Base-by-base conservation (phyloP, 2,888 invertebrate genomes). In the Lochmaea capreae region DNA sequence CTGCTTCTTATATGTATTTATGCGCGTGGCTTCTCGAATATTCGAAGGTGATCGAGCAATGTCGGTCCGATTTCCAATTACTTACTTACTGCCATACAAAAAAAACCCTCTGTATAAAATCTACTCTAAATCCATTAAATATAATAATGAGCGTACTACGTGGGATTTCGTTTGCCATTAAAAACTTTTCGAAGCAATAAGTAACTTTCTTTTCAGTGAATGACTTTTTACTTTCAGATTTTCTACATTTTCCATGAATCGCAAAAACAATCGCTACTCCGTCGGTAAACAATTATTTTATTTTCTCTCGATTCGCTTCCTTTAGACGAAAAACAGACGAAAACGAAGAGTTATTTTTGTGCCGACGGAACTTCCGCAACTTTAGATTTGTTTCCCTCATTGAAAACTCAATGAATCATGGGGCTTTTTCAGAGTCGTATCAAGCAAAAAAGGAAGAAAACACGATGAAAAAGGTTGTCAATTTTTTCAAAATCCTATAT, bases 341-440 rank as follows among this genome's bases (percentile, higher is more conserved):
- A 58, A 39, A n/a, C 49, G 46, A 65, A 65, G 49, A 46, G 22
- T n/a, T 62, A 52, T 65, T 43, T 43, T 11, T 14, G 14, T 46
- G 49, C 52, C n/a, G 33, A 65, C 22, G 3, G 22, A 65, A 14
- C 26, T 65, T 65, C 49, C 43, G 22, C 22, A 65, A 65, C 14
- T 65, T 65, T 49, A 43, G 46, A 65, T 65, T 49, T 65, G 65
- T 65, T 49, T 65, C 26, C 46, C n/a, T 52, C 65, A 49, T 65
- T 65, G 65, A 49, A 65, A 65, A 52, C 49, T 46, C 65, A 52
- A 65, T 46, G 65, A 61, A 61, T 49, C 26, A 65, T 49, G 65
- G 49, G 18, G 22, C 16, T 61, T 61, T 61, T 61, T 61, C n/a
- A 61, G 39, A 61, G 61, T n/a, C 61, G 61, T 39, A 61, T 61